Evolutionary conservation across 2,113 vertebrate species (phyloP).

Genomic region (Girardinichthys multiradiatus): DNA sequence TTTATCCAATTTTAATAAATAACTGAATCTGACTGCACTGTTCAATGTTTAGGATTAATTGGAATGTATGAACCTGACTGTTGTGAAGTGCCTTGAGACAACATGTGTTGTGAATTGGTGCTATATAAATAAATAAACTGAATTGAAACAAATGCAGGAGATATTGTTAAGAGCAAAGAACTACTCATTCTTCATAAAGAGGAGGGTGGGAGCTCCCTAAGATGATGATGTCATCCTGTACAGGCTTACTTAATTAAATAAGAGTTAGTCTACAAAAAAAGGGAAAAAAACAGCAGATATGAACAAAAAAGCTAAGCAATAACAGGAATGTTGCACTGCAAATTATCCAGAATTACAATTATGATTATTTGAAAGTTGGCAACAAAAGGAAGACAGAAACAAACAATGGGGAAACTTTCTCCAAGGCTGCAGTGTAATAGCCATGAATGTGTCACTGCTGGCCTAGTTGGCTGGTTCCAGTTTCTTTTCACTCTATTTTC

Average conservation of each 20-base stretch:
- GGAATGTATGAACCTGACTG: too few relatives aligned
- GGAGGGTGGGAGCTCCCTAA: slow-evolving; percentile 47
- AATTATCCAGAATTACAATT: background rate
- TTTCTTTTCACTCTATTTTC: slow-evolving; percentile 54
- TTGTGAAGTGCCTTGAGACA: too few relatives aligned
- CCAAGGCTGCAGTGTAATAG: slow-evolving; percentile 30
- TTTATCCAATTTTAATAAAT: too few relatives aligned
- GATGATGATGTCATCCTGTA: slow-evolving; percentile 38
- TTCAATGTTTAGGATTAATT: too few relatives aligned
- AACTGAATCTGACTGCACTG: too few relatives aligned
- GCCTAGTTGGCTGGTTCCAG: slow-evolving; percentile 58
- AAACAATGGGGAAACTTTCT: slow-evolving; percentile 20
- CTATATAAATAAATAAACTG: too few relatives aligned
- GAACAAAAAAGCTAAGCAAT: slow-evolving; percentile 14
- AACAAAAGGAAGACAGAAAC: background rate
- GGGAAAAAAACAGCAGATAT: background rate
- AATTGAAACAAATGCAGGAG: slow-evolving; percentile 25
- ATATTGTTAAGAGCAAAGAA: slow-evolving; percentile 5
- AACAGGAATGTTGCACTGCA: slow-evolving; percentile 51
- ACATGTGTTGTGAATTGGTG: too few relatives aligned
- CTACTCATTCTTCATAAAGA: slow-evolving; percentile 19
- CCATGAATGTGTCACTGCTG: slow-evolving; percentile 55
- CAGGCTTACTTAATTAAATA: slow-evolving; percentile 32
- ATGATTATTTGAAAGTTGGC: background rate
- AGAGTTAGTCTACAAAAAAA: background rate